A percentile compares a stretch with the other conserved stretches of the same genome.
Conservation (phyloP, 2,888 invertebrate genomes). For the Petrolisthes manimaculis region DNA sequence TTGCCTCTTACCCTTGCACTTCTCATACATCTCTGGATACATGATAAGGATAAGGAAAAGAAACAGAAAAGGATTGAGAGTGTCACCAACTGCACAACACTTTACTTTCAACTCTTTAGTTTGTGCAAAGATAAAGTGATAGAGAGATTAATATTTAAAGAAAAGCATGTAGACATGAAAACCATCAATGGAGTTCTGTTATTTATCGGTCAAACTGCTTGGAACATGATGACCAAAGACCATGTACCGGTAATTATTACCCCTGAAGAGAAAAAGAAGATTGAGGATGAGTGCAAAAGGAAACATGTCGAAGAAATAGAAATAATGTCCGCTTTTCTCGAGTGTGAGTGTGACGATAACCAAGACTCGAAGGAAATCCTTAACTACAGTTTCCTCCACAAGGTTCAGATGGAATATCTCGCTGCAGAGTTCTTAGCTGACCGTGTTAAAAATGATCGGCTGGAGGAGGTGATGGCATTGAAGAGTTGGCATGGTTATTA, state of each 20-base stretch:
- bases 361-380: not conserved
- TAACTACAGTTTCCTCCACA: slow-evolving; percentile 42
- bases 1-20: slow-evolving; percentile 43
- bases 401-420: slow-evolving; percentile 51
- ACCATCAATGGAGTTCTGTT: slow-evolving; percentile 18
- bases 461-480: not conserved
- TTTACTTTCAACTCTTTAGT: slow-evolving; percentile 33
- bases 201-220: slow-evolving; percentile 39
- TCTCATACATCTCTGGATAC: slow-evolving; percentile 42
- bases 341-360: slow-evolving; percentile 28
- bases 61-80: not conserved
- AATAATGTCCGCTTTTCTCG: slow-evolving; percentile 44
- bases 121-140: slow-evolving; percentile 33
- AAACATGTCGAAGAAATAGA: slow-evolving; percentile 8
- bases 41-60: not conserved
- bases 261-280: not conserved
- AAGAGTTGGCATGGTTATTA: slow-evolving; percentile 23
- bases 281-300: slow-evolving; percentile 27
- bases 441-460: not conserved
- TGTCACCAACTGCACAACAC: slow-evolving; percentile 36
- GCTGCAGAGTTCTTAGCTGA: slow-evolving; percentile 38
- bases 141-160: not conserved
- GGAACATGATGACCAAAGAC: not conserved
- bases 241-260: slow-evolving; percentile 10
- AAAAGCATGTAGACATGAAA: not conserved